Percentiles rank a stretch among this genome's conserved stretches.
These are phyloP conservation scores for Elachura formosa DNA, from an alignment of 2,113 vertebrate species.

Conservation along the genomic window DNA sequence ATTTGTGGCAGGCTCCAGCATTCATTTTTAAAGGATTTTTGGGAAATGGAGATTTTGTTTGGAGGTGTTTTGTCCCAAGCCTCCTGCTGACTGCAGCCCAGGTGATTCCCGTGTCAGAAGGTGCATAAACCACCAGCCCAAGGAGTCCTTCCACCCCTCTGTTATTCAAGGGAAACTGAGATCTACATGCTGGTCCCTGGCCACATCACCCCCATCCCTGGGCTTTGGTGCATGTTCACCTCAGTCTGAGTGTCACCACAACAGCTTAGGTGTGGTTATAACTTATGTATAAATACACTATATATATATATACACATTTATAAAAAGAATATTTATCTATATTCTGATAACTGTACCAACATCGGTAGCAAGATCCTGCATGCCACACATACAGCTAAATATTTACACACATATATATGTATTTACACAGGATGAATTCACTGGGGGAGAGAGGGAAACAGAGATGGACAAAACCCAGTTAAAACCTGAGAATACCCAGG, in stretches of 20 bases:
- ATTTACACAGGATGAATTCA: neutral
- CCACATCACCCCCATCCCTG: neutral
- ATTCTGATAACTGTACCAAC: neutral
- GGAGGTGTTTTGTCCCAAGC: neutral
- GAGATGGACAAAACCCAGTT: neutral
- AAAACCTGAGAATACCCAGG: neutral
- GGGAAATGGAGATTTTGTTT: neutral
- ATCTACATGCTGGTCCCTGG: too few species aligned
- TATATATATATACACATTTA: fast-evolving
- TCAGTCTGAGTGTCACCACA: neutral
- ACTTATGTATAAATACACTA: neutral
- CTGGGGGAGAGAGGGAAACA: neutral
- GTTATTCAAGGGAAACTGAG: neutral
- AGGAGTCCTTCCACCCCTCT: neutral
- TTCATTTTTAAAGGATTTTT: neutral
- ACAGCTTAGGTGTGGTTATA: neutral
- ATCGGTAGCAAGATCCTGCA: fast-evolving
- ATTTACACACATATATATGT: neutral
- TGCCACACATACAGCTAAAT: neutral
- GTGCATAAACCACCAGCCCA: neutral
- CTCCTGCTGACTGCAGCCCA: neutral
- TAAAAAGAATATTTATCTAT: neutral
- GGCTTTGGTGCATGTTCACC: neutral
- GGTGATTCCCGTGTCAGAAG: neutral
- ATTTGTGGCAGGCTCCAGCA: neutral